A percentile compares a stretch with the other conserved stretches of the same genome.
phyloP scores from a whole-genome alignment of 1,140 invertebrate species.

The Potamilus streckersoni region DNA sequence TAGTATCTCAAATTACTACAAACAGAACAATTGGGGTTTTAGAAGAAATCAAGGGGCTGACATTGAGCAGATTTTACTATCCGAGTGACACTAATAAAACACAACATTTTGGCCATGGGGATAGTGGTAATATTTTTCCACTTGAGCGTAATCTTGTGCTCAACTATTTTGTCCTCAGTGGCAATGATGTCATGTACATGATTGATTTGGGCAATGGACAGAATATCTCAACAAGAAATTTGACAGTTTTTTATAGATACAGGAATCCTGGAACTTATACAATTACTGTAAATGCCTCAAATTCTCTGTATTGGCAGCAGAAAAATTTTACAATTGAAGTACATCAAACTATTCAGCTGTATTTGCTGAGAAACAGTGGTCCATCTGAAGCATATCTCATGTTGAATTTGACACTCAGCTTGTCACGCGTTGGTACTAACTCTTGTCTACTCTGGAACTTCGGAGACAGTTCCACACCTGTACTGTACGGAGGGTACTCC shows the following conservation, averaged over 20 bases:
- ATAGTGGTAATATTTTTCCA: conserved; percentile 28
- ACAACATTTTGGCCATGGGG: conserved; percentile 29
- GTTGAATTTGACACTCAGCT: conserved; percentile 26
- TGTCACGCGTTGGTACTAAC: conserved; percentile 29
- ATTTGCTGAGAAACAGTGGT: conserved; percentile 35
- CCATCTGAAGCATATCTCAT: conserved; percentile 30
- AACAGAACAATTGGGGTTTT: conserved; percentile 27
- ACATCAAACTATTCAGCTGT: conserved; percentile 35
- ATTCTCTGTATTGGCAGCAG: conserved; percentile 29
- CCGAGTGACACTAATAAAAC: conserved; percentile 22
- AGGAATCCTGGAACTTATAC: conserved; percentile 13
- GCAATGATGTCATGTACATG: conserved; percentile 35
- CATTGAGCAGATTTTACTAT: conserved; percentile 19
- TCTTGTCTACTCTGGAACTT: conserved; percentile 39
- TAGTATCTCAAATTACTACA: conserved; percentile 8
- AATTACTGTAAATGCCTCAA: conserved; percentile 35
- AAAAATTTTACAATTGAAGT: conserved; percentile 4
- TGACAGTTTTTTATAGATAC: conserved; percentile 14
- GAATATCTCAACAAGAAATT: neutral
- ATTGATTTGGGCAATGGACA: conserved; percentile 37
- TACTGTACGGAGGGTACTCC: conserved; percentile 25
- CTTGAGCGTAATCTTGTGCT: conserved; percentile 36
- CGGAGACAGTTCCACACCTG: conserved; percentile 30
- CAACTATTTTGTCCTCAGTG: conserved; percentile 12
- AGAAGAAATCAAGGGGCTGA: conserved; percentile 34